Base-by-base conservation (phyloP, 2,797 vertebrate genomes). In the Lithobates sylvaticus region DNA sequence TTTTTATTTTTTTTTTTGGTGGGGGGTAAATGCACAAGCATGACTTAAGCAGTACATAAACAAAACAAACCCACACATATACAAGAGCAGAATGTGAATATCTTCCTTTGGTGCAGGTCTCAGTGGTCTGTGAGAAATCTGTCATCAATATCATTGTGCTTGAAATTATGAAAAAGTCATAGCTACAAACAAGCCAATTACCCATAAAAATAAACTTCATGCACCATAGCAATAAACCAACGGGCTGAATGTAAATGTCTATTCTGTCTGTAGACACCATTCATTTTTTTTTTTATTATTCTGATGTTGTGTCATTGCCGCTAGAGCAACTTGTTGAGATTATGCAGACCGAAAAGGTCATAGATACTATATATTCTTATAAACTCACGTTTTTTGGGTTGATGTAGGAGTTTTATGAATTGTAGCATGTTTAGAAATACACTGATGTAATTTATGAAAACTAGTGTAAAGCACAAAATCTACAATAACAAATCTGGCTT, bases 131-230 rank as follows among this genome's bases (percentile, higher is more conserved):
- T 23, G 23, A 65, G 9, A 65, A 65, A 65, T 65, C 61, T 65
- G 61, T 65, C 61, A 65, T 65, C 61, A 65, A 23, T 65, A 26
- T 65, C 10, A 23, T 65, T 2, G 7, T 26, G 6, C 10, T 65
- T 26, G n/a, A n/a, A 23, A 8, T 65, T 65, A 8, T 65, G 23
- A 65, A 65, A 65, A 65, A 65, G 61, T 26, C n/a, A 26, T 65
- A 10, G 61, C 61, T 65, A 65, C 61, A 65, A 65, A 65, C 10
- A 65, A 65, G n/a, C n/a, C 61, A 65, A 65, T 65, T 65, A 65
- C 21, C 7, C 61, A 65, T 3, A 23, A 23, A 65, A 65, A 65
- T 64, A 64, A 64, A 64, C 61, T n/a, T 8, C 7, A 65, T 26
- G 18, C 21, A 23, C 61, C n/a, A 9, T 21, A 65, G n/a, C 21